Percentiles rank a stretch among this genome's conserved stretches.
Evolutionary conservation across 1,140 invertebrate species (phyloP).

Genomic region (Formica exsecta): DNA sequence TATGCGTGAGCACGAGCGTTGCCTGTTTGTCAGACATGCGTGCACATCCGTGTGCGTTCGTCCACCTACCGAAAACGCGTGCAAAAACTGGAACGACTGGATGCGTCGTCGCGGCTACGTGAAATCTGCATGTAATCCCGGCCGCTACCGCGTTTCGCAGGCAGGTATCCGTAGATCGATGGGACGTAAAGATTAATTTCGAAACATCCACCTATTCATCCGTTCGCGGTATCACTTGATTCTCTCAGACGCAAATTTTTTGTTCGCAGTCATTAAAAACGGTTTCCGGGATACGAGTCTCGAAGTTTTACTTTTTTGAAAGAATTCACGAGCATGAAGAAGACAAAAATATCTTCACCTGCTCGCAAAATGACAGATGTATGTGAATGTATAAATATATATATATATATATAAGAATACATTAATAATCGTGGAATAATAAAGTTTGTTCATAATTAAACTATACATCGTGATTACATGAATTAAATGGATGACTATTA

Average conservation of each 20-base stretch:
- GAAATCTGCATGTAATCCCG: conserved; percentile 73
- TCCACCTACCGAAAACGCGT: conserved; percentile 31
- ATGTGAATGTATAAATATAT: not conserved
- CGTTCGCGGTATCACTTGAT: conserved; percentile 45
- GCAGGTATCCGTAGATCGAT: conserved; percentile 47
- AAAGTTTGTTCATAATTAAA: not conserved
- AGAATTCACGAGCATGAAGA: not conserved
- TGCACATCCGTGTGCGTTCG: conserved; percentile 5
- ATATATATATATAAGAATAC: not conserved
- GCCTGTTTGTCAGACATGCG: conserved; percentile 19
- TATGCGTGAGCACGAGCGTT: conserved; percentile 43
- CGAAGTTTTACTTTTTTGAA: not conserved
- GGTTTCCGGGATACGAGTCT: conserved; percentile 28
- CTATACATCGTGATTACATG: not conserved
- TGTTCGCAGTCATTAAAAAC: conserved; percentile 14
- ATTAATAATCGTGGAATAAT: not conserved
- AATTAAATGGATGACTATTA: not conserved
- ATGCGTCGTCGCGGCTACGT: conserved; percentile 27
- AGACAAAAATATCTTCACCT: not conserved
- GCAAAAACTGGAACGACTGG: conserved; percentile 70
- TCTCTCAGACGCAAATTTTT: conserved; percentile 33
- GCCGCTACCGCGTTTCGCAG: conserved; percentile 13
- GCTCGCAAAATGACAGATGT: not conserved
- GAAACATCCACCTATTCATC: conserved; percentile 54
- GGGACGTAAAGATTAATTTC: conserved; percentile 61